phyloP scores from a whole-genome alignment of 2,888 invertebrate species.

The Oxycera nigricornis region DNA sequence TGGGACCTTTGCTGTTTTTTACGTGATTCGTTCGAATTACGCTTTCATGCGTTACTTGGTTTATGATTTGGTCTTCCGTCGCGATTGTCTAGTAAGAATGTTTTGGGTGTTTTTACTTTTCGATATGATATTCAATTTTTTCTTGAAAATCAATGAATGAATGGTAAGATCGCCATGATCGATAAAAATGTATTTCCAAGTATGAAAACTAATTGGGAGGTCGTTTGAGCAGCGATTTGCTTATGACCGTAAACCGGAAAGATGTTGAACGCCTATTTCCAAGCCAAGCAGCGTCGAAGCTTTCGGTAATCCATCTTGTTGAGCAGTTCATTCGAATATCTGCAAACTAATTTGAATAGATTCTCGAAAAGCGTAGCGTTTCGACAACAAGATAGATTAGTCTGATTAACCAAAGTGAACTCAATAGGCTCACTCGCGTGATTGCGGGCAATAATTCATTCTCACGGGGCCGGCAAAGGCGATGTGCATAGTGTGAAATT shows the following conservation, averaged over 20 bases:
- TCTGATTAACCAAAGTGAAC: neutral
- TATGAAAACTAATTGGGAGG: neutral
- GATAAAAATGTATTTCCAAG: neutral
- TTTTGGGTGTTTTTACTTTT: slow-evolving; percentile 15
- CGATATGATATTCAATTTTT: neutral
- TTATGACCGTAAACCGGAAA: no score
- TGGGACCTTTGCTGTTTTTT: slow-evolving; percentile 39
- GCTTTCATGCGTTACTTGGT: slow-evolving; percentile 14
- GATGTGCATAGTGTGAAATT: slow-evolving; percentile 51
- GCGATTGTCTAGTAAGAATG: slow-evolving; percentile 23
- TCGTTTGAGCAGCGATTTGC: no score
- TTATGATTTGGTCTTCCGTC: slow-evolving; percentile 16
- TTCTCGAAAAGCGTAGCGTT: neutral
- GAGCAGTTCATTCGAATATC: neutral
- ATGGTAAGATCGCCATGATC: neutral
- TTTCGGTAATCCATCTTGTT: neutral
- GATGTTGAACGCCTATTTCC: no score
- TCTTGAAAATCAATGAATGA: neutral
- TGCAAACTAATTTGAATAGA: neutral
- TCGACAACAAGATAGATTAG: neutral
- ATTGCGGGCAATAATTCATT: slow-evolving; percentile 42
- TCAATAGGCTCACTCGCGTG: slow-evolving; percentile 39
- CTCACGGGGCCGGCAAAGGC: slow-evolving; percentile 38
- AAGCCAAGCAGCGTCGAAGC: no score
- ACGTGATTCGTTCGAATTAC: slow-evolving; percentile 32